A percentile compares a stretch with the other conserved stretches of the same genome.
Conservation (phyloP, 2,797 vertebrate species). For the Cuniculus paca region DNA sequence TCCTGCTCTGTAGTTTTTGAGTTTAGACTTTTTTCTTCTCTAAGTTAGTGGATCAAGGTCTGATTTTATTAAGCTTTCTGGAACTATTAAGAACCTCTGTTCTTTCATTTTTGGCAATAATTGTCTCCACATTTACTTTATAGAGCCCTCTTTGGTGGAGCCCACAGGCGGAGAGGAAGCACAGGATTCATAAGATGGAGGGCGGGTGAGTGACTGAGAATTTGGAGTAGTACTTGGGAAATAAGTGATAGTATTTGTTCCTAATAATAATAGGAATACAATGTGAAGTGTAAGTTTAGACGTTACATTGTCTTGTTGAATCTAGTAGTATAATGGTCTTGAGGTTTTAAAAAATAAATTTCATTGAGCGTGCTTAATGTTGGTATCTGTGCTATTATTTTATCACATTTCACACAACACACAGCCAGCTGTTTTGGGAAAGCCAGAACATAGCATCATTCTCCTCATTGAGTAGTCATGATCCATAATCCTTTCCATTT, state of each 20-base stretch:
- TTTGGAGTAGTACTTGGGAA: slow-evolving; percentile 35
- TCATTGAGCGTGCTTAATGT: background rate
- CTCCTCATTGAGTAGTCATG: background rate
- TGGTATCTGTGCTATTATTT: background rate
- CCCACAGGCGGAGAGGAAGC: slow-evolving; percentile 62
- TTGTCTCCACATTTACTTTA: slow-evolving; percentile 78
- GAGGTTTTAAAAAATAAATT: background rate
- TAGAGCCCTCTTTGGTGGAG: slow-evolving; percentile 70
- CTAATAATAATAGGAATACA: background rate
- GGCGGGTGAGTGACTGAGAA: slow-evolving; percentile 73
- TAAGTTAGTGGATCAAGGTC: slow-evolving; percentile 39
- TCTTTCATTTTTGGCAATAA: slow-evolving; percentile 72
- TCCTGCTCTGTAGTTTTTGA: background rate
- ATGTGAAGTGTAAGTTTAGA: background rate
- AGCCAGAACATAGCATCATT: background rate
- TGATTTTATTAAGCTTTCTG: slow-evolving; percentile 64
- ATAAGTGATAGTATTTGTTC: background rate
- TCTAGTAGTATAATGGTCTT: background rate
- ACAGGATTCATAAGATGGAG: slow-evolving; percentile 61
- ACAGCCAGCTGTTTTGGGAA: background rate
- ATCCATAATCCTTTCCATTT: background rate
- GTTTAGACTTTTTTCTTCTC: slow-evolving; percentile 55
- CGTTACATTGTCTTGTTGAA: background rate
- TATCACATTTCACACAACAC: background rate
- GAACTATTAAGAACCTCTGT: background rate